Evolutionary conservation across 2,797 vertebrate species (phyloP).

Genomic region (Scarus forsteni): DNA sequence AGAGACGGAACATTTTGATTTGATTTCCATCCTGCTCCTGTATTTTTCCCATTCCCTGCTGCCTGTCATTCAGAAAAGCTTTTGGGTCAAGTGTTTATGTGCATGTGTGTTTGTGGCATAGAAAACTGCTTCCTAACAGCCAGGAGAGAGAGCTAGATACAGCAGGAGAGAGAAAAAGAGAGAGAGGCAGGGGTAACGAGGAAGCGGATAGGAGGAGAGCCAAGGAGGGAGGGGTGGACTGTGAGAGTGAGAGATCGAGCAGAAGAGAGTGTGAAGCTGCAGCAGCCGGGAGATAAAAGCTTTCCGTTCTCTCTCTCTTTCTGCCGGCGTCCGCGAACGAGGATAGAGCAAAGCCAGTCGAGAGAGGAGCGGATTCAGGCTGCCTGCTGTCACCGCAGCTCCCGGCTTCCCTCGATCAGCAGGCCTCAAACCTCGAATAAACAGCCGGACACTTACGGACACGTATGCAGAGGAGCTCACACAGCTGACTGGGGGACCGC

Average conservation of each 20-base stretch:
- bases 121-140: slow-evolving; percentile 72
- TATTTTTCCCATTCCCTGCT: slow-evolving; percentile 11
- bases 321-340: slow-evolving; percentile 67
- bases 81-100: slow-evolving; percentile 89
- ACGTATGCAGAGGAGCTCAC: slow-evolving; percentile 48
- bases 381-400: slow-evolving; percentile 66
- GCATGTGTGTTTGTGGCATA: slow-evolving; percentile 32
- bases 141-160: slow-evolving; percentile 20
- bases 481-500: slow-evolving; percentile 70
- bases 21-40: slow-evolving; percentile 27
- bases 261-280: slow-evolving; percentile 83
- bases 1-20: slow-evolving; percentile 31
- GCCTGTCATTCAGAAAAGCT: slow-evolving; percentile 85
- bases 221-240: slow-evolving; percentile 70
- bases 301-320: slow-evolving; percentile 55
- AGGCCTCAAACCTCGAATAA: slow-evolving; percentile 61
- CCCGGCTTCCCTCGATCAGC: slow-evolving; percentile 67
- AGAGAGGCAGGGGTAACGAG: slow-evolving; percentile 64
- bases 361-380: slow-evolving; percentile 64
- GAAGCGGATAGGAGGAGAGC: slow-evolving; percentile 68
- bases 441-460: slow-evolving; percentile 45
- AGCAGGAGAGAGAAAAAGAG: slow-evolving; percentile 28
- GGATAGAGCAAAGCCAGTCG: slow-evolving; percentile 57
- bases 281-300: slow-evolving; percentile 84
- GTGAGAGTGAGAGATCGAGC: slow-evolving; percentile 73